Evolutionary conservation across 1,140 invertebrate species (phyloP).

Genomic region (Venustaconcha ellipsiformis): DNA sequence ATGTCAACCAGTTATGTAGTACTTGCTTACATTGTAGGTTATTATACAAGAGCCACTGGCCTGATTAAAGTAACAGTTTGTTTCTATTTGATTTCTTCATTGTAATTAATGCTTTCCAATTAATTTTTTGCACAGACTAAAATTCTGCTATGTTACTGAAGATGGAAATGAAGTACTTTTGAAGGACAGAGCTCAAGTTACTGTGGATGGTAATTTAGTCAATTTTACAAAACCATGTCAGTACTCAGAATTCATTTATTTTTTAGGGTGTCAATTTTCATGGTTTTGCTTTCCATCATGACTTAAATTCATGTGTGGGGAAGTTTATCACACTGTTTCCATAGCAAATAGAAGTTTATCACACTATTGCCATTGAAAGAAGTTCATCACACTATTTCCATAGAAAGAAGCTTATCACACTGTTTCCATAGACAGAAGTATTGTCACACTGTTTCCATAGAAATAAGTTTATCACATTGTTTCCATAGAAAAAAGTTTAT

Average conservation of each 20-base stretch:
- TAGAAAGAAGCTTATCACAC: too few species aligned
- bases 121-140: constrained; percentile 28
- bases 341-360: too few species aligned
- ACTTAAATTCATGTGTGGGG: too few species aligned
- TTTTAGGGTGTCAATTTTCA: too few species aligned
- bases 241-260: background rate
- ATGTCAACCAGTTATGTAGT: background rate
- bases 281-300: too few species aligned
- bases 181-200: constrained; percentile 50
- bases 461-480: too few species aligned
- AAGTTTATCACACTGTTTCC: too few species aligned
- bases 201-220: constrained; percentile 45
- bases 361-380: too few species aligned
- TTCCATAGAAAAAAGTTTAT: too few species aligned
- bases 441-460: too few species aligned
- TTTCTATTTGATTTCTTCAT: background rate
- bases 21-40: background rate
- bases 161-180: constrained; percentile 33
- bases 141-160: constrained; percentile 51
- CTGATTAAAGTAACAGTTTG: background rate
- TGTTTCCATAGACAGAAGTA: too few species aligned
- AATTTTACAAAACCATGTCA: background rate
- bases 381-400: too few species aligned
- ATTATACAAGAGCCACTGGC: background rate
- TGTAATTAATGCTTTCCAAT: background rate